Base-by-base conservation (phyloP, 2,797 vertebrate genomes). In the Microcaecilia unicolor region DNA sequence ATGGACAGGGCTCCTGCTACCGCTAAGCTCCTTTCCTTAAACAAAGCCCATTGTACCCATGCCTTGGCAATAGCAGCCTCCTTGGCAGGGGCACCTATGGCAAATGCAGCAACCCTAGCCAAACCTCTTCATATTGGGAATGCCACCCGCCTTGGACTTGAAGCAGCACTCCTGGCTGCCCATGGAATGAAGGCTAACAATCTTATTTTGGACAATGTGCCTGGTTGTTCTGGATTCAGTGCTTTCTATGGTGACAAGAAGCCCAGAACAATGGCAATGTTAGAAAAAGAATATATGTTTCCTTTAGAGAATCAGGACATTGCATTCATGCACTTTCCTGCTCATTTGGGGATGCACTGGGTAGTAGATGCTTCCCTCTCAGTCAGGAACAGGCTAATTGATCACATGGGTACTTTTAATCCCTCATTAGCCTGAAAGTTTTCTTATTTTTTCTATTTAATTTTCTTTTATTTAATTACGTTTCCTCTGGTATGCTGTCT, bases 341-440 rank as follows among this genome's bases (percentile, higher is more conserved):
- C 90, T 23, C 91, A 92, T 44, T 69, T 92, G 23, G 88, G 85
- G 9, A 92, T 90, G 89, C 89, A 92, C 75, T 92, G 88, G 88
- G 72, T 90, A 33, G 84, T 73, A 13, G 88, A 91, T 7, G 89
- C 88, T 2, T 83, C 88, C 6, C 31, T 73, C 37, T 76, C 80
- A 0, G 73, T 89, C 18, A 76, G 85, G 51, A 78, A 87, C 35
- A 49, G 67, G 41, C 57, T 90, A 11, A 35, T 81, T 19, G 70
- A 73, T 16, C 32, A 72, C 0, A 72, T 48, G 1, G 65, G 67
- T 2, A 72, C 64, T 4, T 50, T 88, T 35, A 70, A 53, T 3
- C 74, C 86, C n/a, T n/a, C n/a, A n/a, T n/a, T n/a, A n/a, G n/a
- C n/a, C n/a, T n/a, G n/a, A n/a, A n/a, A n/a, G n/a, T n/a, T n/a